These are phyloP conservation scores for Mesoligia furuncula DNA, from an alignment of 2,888 invertebrate genomes.

Conservation along the genomic window DNA sequence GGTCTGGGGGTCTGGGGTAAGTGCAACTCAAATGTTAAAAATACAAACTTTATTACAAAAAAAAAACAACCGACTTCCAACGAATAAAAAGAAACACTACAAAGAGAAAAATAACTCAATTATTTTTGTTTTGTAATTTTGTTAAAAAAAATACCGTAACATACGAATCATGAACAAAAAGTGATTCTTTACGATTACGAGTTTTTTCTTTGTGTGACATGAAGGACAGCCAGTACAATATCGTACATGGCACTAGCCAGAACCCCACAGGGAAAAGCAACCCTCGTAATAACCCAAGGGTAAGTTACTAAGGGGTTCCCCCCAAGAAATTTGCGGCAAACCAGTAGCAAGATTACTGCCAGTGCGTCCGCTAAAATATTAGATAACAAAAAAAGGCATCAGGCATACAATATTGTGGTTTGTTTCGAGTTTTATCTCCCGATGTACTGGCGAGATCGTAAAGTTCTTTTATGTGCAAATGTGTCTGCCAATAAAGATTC, in stretches of 20 bases:
- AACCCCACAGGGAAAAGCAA: slow-evolving; percentile 16
- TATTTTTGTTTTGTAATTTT: neutral
- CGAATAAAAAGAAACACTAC: neutral
- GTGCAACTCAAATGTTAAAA: neutral
- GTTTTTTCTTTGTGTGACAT: neutral
- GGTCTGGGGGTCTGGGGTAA: neutral
- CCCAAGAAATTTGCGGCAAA: slow-evolving; percentile 53
- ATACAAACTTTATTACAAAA: neutral
- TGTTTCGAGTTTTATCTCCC: slow-evolving; percentile 77
- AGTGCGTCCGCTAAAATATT: slow-evolving; percentile 74
- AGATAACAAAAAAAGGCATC: slow-evolving; percentile 77
- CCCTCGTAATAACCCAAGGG: slow-evolving; percentile 30
- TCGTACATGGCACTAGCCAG: slow-evolving; percentile 3
- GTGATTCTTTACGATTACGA: neutral
- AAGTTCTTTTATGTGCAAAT: slow-evolving; percentile 87
- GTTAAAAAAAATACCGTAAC: neutral
- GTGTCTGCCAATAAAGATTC: slow-evolving; percentile 82
- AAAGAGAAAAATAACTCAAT: neutral
- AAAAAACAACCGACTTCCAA: too few relatives aligned
- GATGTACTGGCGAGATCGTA: slow-evolving; percentile 73
- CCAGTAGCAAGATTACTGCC: slow-evolving; percentile 67
- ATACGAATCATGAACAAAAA: too few relatives aligned
- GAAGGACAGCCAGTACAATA: neutral
- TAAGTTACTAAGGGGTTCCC: slow-evolving; percentile 42
- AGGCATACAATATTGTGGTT: slow-evolving; percentile 78